Evolutionary conservation across 1,140 invertebrate genomes (phyloP), one percentile per base, ranked within the genome.

Genomic region (Ceratosolen fusciceps): DNA sequence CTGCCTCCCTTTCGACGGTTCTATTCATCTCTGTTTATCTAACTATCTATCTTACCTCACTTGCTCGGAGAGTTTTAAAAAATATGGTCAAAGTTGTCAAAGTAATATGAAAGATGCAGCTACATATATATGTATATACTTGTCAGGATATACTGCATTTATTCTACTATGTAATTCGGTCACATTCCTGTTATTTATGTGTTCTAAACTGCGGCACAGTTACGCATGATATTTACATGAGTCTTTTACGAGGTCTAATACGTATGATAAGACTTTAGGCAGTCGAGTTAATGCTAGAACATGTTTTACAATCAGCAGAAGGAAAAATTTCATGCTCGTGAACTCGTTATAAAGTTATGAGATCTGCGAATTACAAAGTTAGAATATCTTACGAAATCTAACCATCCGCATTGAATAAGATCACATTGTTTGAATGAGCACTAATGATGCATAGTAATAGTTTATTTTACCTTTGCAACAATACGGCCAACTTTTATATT

Each of bases 161-260:
- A 31, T 65, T n/a, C 31, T 65, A 37, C 60, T 65, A 34, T 37
- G 31, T 65, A 65, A 65, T 65, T 65, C 37, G 37, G 60, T 65
- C 60, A 65, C 60, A 65, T 65, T 65, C 60, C 21, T n/a, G 19
- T 65, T 65, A 65, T 65, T 37, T 31, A 37, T 37, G 60, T 37
- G 31, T 37, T 65, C 4, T 65, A 65, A 37, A 65, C 19, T 37
- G 37, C 2, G 29, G 14, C 31, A 65, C 14, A 65, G 19, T 37
- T 65, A 65, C 60, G 19, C 10, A 65, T 65, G 60, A 65, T 65
- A 34, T 62, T 62, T 62, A 62, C 58, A 62, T 62, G 29, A 62
- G 8, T 37, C n/a, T 37, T 52, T 65, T 37, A 65, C 9, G 16
- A 37, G 4, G 10, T 65, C 31, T 65, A 37, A 65, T 65, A 37